Base-by-base conservation (phyloP, 2,113 vertebrate genomes). In the Myiagra hebetior region DNA sequence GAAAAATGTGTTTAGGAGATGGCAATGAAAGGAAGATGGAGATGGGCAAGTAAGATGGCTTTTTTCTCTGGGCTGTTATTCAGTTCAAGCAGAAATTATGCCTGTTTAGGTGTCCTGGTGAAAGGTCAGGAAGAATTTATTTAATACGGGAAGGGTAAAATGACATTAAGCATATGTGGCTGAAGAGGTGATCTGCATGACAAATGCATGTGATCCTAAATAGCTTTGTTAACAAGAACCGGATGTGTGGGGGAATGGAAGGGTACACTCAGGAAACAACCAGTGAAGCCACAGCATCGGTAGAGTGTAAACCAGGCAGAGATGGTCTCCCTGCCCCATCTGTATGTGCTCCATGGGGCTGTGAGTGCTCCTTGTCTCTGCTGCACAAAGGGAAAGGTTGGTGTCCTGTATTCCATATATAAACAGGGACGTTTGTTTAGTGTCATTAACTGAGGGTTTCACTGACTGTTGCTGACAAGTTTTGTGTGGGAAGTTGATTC, bases 301-400 rank as follows among this genome's bases (percentile, higher is more conserved):
- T 3, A 44, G 44, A 44, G 14, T 7, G 17, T 10, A 9, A 57
- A 11, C 2, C 37, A 13, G 33, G 35, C 53, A 39, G 88, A 52
- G 57, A 86, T 76, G 92, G 6, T 87, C 3, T 91, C 78, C n/a
- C 31, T 56, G 59, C 52, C 41, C 53, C 59, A 11, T 15, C 3
- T 0, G 1, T 7, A 15, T 15, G 10, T 21, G 24, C 70, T 80
- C 62, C 22, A 0, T 0, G 3, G 7, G 63, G 68, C 83, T 37
- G 0, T 35, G 27, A 50, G 46, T 46, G 24, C 13, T 80, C 16
- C 56, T 10, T 78, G 37, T 14, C 65, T 76, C 72, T 91, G 89
- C 92, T 92, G 83, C 9, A 0, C 19, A 35, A 87, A 91, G 84
- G 68, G 37, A 18, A 74, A 95, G 86, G 96, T 96, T 57, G 52